Conservation (phyloP, 2,888 invertebrate genomes). For the Actias luna region DNA sequence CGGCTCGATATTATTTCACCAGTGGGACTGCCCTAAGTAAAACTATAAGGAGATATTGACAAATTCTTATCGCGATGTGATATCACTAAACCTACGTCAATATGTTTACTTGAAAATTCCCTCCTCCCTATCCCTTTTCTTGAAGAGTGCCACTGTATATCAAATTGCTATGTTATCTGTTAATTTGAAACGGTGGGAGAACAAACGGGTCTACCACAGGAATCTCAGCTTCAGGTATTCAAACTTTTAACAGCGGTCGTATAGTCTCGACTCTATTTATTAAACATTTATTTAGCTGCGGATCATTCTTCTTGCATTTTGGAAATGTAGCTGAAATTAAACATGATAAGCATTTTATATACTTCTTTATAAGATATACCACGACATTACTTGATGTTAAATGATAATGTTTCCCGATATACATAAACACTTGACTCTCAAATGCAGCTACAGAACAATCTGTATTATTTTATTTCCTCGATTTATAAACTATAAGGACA, state of each 20-base stretch:
- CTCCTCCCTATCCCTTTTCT: neutral
- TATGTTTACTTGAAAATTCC: neutral
- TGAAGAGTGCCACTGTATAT: neutral
- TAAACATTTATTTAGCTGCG: neutral
- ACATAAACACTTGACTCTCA: too few relatives aligned
- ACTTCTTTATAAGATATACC: too few relatives aligned
- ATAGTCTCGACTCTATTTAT: neutral
- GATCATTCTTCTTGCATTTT: neutral
- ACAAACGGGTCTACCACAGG: neutral
- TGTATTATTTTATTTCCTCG: too few relatives aligned
- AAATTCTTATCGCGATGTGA: neutral
- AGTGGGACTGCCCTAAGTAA: neutral
- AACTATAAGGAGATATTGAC: neutral
- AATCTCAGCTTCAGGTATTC: neutral
- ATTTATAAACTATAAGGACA: too few relatives aligned
- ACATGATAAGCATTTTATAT: too few relatives aligned
- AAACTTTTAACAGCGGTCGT: neutral
- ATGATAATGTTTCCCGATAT: too few relatives aligned
- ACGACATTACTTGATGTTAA: too few relatives aligned
- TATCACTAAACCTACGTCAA: neutral
- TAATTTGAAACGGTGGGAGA: neutral
- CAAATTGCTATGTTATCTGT: neutral
- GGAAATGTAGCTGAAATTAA: neutral
- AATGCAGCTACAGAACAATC: too few relatives aligned
- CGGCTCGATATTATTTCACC: too few relatives aligned